Evolutionary conservation across 37 sponge, comb jelly and placozoan genomes (phyloP).

Genomic region (Eunapius fragilis): DNA sequence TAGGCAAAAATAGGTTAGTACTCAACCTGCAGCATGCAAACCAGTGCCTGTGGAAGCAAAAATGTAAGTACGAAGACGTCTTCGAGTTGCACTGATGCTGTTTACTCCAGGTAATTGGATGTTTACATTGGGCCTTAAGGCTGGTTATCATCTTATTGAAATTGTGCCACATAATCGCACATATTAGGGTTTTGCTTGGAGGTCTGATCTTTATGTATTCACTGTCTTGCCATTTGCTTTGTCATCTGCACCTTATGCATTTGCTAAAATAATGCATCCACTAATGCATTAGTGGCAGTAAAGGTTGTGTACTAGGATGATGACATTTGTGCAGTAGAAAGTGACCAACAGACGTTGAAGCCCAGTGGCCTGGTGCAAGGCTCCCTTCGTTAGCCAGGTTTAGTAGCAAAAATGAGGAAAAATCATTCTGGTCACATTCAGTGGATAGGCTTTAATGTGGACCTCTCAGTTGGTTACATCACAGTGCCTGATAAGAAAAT

Average conservation of each 20-base stretch:
- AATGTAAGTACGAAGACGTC: constrained; percentile 12
- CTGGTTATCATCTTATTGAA: constrained; percentile 12
- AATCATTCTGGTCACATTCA: not conserved
- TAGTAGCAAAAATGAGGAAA: not conserved
- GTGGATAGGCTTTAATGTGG: constrained; percentile 23
- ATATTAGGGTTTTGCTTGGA: constrained; percentile 8
- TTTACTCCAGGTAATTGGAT: not conserved
- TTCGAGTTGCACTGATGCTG: not conserved
- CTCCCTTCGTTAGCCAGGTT: not conserved
- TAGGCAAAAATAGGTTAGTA: not conserved
- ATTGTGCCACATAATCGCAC: constrained; percentile 1
- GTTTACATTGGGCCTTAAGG: constrained; percentile 7
- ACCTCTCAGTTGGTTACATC: not conserved
- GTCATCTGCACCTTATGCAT: constrained; percentile 11
- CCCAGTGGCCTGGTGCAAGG: not conserved
- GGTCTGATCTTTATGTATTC: not conserved
- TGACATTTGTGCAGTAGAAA: constrained; percentile 6
- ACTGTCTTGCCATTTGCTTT: constrained; percentile 33
- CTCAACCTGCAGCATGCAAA: not conserved
- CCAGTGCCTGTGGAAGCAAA: not conserved
- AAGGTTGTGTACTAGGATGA: constrained; percentile 28
- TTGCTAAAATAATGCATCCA: too few relatives aligned
- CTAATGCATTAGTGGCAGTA: not conserved
- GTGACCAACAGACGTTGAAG: not conserved
- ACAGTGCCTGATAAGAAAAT: constrained; percentile 8